Conservation (phyloP, 1,140 invertebrate species). For the Lysiphlebus fabarum region DNA sequence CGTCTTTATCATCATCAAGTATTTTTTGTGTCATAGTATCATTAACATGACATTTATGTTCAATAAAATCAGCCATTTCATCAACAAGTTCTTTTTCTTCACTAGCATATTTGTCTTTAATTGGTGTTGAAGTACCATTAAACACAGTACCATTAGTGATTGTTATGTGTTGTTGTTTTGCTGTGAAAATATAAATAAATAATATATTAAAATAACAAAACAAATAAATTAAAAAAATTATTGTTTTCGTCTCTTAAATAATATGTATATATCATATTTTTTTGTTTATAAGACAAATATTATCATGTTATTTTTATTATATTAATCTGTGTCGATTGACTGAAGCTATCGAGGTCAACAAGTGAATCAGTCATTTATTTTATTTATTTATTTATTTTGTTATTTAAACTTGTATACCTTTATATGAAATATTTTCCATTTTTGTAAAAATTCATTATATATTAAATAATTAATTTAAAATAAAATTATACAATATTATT, state of each 20-base stretch:
- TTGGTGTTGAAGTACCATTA: constrained; percentile 55
- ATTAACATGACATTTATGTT: constrained; percentile 45
- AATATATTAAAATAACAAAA: constrained; percentile 12
- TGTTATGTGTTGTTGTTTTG: constrained; percentile 53
- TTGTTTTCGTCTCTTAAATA: no score
- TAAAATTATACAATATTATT: no score
- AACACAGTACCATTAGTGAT: constrained; percentile 54
- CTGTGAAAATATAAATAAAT: constrained; percentile 48
- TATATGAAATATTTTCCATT: constrained; percentile 12
- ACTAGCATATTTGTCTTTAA: constrained; percentile 55
- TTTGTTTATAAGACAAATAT: no score
- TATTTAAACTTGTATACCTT: constrained; percentile 8
- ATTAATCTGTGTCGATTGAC: constrained; percentile 1
- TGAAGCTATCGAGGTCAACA: no score
- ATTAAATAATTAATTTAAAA: no score
- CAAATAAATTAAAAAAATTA: not conserved
- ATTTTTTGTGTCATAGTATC: constrained; percentile 50
- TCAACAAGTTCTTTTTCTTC: constrained; percentile 54
- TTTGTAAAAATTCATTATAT: no score
- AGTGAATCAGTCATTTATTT: no score
- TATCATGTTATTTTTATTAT: not conserved
- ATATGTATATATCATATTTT: no score
- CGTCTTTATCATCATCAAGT: constrained; percentile 43
- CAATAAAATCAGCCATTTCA: constrained; percentile 51
- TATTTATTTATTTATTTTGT: no score